A percentile compares a stretch with the other conserved stretches of the same genome.
Evolutionary conservation across 2,797 vertebrate genomes (phyloP).

Genomic region (Sebastes melanostomus): DNA sequence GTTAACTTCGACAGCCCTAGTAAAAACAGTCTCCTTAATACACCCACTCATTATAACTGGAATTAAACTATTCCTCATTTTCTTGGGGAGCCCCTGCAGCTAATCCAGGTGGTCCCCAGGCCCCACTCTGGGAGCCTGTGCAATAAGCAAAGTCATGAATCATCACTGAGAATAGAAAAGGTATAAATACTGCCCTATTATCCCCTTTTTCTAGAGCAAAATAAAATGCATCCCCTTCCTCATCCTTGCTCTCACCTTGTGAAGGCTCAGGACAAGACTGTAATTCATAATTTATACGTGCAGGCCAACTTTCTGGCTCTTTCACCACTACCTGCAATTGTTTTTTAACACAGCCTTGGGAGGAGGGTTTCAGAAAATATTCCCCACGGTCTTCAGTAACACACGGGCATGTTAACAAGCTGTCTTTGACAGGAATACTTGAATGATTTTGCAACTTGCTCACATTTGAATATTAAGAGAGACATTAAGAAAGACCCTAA

Average conservation of each 20-base stretch:
- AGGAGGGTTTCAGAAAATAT: slow-evolving; percentile 16
- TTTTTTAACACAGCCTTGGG: slow-evolving; percentile 43
- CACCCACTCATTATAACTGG: background rate
- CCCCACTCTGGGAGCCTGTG: slow-evolving; percentile 22
- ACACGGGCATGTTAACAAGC: slow-evolving; percentile 29
- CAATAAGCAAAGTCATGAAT: slow-evolving; percentile 44
- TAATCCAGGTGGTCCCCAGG: slow-evolving; percentile 34
- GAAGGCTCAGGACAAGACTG: slow-evolving; percentile 45
- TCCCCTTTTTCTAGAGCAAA: slow-evolving; percentile 39
- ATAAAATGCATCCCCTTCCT: slow-evolving; percentile 24
- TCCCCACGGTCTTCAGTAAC: slow-evolving; percentile 12
- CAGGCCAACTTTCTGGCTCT: slow-evolving; percentile 50
- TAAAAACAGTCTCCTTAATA: background rate
- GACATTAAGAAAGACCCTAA: background rate
- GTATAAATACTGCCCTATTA: slow-evolving; percentile 51
- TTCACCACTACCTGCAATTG: slow-evolving; percentile 36
- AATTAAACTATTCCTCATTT: slow-evolving; percentile 19
- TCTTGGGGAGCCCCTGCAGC: slow-evolving; percentile 21
- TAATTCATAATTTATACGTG: slow-evolving; percentile 64
- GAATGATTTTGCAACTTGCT: slow-evolving; percentile 3
- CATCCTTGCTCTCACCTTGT: slow-evolving; percentile 59
- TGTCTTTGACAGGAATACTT: background rate
- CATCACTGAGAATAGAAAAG: slow-evolving; percentile 42
- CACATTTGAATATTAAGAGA: slow-evolving; percentile 4
- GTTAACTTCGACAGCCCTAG: no score